These are phyloP conservation scores for Toxotes lorentzi DNA, from an alignment of 2,797 vertebrate species.

Conservation along the genomic window DNA sequence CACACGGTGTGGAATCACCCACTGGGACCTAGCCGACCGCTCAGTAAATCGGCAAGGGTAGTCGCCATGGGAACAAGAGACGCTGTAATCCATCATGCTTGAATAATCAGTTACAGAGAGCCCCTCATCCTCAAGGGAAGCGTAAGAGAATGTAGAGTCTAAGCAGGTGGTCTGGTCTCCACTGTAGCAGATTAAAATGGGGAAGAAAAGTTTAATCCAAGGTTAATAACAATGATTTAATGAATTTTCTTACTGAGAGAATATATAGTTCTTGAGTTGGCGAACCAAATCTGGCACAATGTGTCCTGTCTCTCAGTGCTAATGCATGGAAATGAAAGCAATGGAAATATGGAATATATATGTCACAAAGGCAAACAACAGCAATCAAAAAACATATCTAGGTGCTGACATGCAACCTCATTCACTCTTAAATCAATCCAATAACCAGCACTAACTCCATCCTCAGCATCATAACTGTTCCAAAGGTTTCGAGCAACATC, in stretches of 20 bases:
- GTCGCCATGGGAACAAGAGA: slow-evolving; percentile 87
- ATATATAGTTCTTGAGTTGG: slow-evolving; percentile 23
- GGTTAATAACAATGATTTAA: slow-evolving; percentile 59
- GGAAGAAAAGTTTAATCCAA: slow-evolving; percentile 60
- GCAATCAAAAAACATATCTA: slow-evolving; percentile 69
- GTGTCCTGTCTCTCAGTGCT: slow-evolving; percentile 28
- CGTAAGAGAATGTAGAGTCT: slow-evolving; percentile 61
- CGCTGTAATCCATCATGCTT: slow-evolving; percentile 68
- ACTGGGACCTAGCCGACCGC: slow-evolving; percentile 81
- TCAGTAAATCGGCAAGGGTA: slow-evolving; percentile 94
- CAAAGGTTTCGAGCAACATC: slow-evolving; percentile 66
- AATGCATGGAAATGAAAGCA: slow-evolving; percentile 55
- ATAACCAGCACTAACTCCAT: slow-evolving; percentile 68
- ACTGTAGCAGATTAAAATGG: slow-evolving; percentile 66
- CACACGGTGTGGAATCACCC: slow-evolving; percentile 91
- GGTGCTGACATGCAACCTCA: slow-evolving; percentile 65
- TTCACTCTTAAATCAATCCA: slow-evolving; percentile 71
- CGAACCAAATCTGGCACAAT: slow-evolving; percentile 32
- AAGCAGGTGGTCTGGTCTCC: slow-evolving; percentile 63
- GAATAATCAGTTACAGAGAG: slow-evolving; percentile 73
- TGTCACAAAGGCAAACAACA: slow-evolving; percentile 69
- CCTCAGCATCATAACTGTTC: slow-evolving; percentile 64
- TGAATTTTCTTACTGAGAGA: slow-evolving; percentile 39
- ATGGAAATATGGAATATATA: slow-evolving; percentile 69
- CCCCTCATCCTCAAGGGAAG: slow-evolving; percentile 66